phyloP scores from a whole-genome alignment of 2,888 invertebrate species.

The Tenodera sinensis region DNA sequence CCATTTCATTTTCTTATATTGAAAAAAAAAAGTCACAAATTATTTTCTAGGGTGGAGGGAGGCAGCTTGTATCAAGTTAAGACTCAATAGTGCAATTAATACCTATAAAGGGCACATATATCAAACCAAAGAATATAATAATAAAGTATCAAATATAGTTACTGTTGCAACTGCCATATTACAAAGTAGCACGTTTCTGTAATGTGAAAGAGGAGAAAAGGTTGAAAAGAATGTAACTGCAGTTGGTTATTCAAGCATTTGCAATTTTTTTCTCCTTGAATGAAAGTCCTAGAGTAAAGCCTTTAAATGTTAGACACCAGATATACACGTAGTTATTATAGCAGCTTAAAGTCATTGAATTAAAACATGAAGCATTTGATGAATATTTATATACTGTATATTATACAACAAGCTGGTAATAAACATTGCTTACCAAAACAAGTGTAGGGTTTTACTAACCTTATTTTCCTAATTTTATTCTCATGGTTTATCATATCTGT shows the following conservation, averaged over 20 bases:
- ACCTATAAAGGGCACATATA: not conserved
- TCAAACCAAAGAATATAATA: not conserved
- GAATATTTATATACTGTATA: not conserved
- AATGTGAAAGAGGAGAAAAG: not conserved
- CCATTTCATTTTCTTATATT: no score
- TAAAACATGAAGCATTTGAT: not conserved
- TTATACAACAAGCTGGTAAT: not conserved
- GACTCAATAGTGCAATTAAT: not conserved
- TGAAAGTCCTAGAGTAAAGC: not conserved
- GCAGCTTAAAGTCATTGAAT: not conserved
- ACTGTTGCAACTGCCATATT: not conserved
- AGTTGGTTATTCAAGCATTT: not conserved
- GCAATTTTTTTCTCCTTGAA: not conserved
- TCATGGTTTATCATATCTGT: no score
- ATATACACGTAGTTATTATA: not conserved
- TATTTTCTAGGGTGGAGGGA: no score
- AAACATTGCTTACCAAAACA: not conserved
- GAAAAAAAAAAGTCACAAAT: no score
- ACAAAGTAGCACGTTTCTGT: not conserved
- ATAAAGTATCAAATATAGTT: not conserved
- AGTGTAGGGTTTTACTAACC: no score
- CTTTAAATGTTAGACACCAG: not conserved
- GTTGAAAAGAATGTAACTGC: not conserved
- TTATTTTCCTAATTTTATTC: no score
- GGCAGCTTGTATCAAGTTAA: not conserved